These are phyloP conservation scores for Hybos culiciformis DNA, from an alignment of 2,888 invertebrate genomes.

Conservation along the genomic window DNA sequence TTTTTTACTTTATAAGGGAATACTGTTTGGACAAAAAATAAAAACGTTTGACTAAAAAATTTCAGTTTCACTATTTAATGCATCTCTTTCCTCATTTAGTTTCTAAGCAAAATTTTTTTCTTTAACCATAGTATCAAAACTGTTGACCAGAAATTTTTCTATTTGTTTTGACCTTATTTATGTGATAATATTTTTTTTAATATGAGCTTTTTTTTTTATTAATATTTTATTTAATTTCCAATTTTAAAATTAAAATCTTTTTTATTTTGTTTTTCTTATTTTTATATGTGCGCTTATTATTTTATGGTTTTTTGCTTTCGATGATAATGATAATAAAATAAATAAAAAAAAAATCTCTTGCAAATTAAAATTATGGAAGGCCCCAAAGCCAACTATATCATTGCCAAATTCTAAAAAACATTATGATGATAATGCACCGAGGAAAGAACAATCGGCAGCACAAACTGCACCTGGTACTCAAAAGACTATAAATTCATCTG, in stretches of 20 bases:
- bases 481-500: neutral
- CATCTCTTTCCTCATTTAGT: neutral
- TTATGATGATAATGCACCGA: constrained; percentile 5
- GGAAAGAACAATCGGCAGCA: constrained; percentile 2
- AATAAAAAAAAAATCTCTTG: neutral
- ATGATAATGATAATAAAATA: neutral
- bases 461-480: neutral
- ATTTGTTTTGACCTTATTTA: too few relatives aligned
- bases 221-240: neutral
- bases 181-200: neutral
- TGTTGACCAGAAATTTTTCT: too few relatives aligned
- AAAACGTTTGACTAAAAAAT: too few relatives aligned
- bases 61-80: too few relatives aligned
- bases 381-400: constrained; percentile 39
- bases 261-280: neutral
- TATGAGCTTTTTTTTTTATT: neutral
- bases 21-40: too few relatives aligned
- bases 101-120: neutral
- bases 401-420: constrained; percentile 39
- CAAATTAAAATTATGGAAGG: neutral
- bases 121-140: too few relatives aligned
- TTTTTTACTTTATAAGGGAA: too few relatives aligned
- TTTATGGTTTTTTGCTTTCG: too few relatives aligned
- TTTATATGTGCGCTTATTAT: neutral
- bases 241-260: neutral